Evolutionary conservation across 2,113 vertebrate genomes (phyloP), one percentile per base, ranked within the genome.

Genomic region (Thunnus thynnus): DNA sequence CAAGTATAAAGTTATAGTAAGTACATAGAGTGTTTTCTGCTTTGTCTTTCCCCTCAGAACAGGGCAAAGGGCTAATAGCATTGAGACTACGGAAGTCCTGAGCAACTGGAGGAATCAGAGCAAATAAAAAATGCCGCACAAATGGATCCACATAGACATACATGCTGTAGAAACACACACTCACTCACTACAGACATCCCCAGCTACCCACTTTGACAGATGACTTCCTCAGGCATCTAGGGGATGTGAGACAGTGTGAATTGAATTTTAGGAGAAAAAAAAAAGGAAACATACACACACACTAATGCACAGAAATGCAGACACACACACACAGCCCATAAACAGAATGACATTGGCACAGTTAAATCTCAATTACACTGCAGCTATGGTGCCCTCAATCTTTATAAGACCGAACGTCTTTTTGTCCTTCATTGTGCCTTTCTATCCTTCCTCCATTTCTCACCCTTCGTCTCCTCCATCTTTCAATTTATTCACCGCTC

Each of bases 61-160:
- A 88, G 84, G 82, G 65, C 80, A 91, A 84, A 92, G 64, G 84
- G 86, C 63, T 89, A 90, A 91, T 90, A 85, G 81, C 74, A 46
- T 32, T 76, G 89, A 86, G 89, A 87, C 86, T 77, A 22, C 41
- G 54, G 65, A 84, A 69, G 65, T 30, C 78, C 74, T 16, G 64
- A 86, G 88, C 76, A 62, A 85, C 83, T 69, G 57, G 14, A 88
- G 69, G 72, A 86, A 85, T 86, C 74, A 87, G 85, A 89, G 80
- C 87, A 88, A 88, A 87, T 79, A 71, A 78, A 90, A 89, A 88
- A 48, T 63, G 51, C 36, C 14, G 16, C 72, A 67, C 36, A 82
- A 65, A 83, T 27, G 60, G 12, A 72, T 41, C 12, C 71, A 76
- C 83, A 58, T 2, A 55, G 48, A 79, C 75, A 73, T 56, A 47